Evolutionary conservation across 2,797 vertebrate species (phyloP).

Genomic region (Podarcis lilfordi): DNA sequence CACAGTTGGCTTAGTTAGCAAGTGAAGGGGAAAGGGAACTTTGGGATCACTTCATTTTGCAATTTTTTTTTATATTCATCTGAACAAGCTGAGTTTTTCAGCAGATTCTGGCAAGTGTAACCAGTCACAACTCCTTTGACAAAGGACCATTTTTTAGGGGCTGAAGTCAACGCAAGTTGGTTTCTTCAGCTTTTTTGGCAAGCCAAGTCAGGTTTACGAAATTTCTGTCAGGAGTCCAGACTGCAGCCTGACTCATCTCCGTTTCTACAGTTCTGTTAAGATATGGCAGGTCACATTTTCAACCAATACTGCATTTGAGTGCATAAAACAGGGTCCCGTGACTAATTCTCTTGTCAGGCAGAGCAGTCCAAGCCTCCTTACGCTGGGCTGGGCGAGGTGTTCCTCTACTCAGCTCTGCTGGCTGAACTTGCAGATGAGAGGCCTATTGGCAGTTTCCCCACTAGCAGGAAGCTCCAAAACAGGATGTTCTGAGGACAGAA

Average conservation of each 20-base stretch:
- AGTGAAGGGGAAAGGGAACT: not conserved
- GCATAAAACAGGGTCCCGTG: not conserved
- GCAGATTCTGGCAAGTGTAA: not conserved
- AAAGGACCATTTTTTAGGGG: not conserved
- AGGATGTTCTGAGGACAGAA: too few species aligned
- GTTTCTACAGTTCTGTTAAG: not conserved
- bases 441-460: too few species aligned
- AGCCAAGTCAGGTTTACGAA: not conserved
- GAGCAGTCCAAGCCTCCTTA: too few species aligned
- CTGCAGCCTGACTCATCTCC: not conserved
- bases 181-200: not conserved
- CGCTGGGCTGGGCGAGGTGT: too few species aligned
- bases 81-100: not conserved
- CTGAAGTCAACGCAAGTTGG: not conserved
- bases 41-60: not conserved
- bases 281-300: not conserved
- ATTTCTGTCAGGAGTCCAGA: not conserved
- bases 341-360: too few species aligned
- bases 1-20: not conserved
- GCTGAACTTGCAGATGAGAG: too few species aligned
- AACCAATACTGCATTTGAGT: not conserved
- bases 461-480: too few species aligned
- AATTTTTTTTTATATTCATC: not conserved
- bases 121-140: not conserved
- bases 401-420: too few species aligned